Base-by-base conservation (phyloP, 1,140 invertebrate species). In the Paraescarpia echinospica region DNA sequence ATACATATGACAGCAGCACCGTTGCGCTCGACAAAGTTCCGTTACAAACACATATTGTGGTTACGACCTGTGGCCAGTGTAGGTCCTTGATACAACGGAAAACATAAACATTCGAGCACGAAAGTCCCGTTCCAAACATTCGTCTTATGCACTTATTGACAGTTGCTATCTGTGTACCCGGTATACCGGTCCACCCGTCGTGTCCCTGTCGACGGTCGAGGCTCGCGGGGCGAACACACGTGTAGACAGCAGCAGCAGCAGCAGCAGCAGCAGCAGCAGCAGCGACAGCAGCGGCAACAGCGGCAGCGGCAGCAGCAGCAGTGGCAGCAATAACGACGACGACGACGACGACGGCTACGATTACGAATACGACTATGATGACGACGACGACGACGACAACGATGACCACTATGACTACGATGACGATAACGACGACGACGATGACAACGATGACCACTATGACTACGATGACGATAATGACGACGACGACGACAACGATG, bases 81-180 rank as follows among this genome's bases (percentile, higher is more conserved):
- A 22, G 27, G 59, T 77, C 59, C 59, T 77, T 77, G 59, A 77
- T 4, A 41, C 4, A 77, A 77, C 59, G 59, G 22, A 77, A 77
- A 77, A 77, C 59, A 77, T 77, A 77, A 77, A 77, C 59, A 77
- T 77, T 77, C 59, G 59, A n/a, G n/a, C n/a, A 77, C 59, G 59
- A 77, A 77, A 77, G 59, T 77, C 59, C 59, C 8, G 0, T 77
- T 77, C 59, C 27, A 77, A 77, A 27, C 59, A 77, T 77, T 77
- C 22, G 59, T 77, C 8, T 77, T 27, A 77, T 31, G 59, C 59
- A 77, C 59, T 18, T 27, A 77, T 27, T 77, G 4, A 77, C 59
- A 77, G 59, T 31, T 27, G 59, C 59, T 77, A 77, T 77, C 59
- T 12, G 59, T 77, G 59, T 77, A 77, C 59, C 59, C 59, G 59